Percentiles rank a stretch among this genome's conserved stretches.
These are phyloP conservation scores for Cervus canadensis DNA, from an alignment of 2,113 vertebrate genomes.

Conservation along the genomic window DNA sequence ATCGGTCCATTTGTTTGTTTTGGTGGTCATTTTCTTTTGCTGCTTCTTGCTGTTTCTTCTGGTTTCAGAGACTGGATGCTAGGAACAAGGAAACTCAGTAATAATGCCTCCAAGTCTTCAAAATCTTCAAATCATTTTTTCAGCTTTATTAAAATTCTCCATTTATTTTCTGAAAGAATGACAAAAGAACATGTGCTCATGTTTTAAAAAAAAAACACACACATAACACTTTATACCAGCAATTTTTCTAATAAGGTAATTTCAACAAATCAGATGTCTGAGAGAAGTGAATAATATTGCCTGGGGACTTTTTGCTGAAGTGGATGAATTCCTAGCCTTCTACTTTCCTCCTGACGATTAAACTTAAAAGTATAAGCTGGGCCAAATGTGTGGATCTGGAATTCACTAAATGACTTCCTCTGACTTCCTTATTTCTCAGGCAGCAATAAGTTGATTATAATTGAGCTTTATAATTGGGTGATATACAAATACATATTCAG, in stretches of 20 bases:
- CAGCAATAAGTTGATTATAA: slow-evolving; percentile 67
- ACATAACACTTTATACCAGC: background rate
- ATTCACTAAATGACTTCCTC: slow-evolving; percentile 73
- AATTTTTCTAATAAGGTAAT: slow-evolving; percentile 25
- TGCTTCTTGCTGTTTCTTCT: background rate
- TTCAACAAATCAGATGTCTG: slow-evolving; percentile 14
- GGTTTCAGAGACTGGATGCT: background rate
- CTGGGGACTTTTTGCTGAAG: background rate
- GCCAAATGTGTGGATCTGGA: slow-evolving; percentile 62
- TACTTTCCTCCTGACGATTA: slow-evolving; percentile 38
- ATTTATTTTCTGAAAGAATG: background rate
- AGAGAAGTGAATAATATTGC: background rate
- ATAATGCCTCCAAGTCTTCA: background rate
- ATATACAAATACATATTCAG: background rate
- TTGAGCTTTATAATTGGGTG: slow-evolving; percentile 43
- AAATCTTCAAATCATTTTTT: background rate
- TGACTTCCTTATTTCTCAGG: slow-evolving; percentile 22
- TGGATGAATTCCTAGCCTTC: slow-evolving; percentile 32
- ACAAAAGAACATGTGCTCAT: background rate
- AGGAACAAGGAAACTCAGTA: background rate
- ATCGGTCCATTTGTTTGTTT: background rate
- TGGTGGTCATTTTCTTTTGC: background rate
- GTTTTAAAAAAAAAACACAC: background rate
- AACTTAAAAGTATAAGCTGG: slow-evolving; percentile 61
- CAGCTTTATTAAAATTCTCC: background rate